Evolutionary conservation across 1,140 invertebrate genomes (phyloP).

Genomic region (Eriosoma lanigerum): DNA sequence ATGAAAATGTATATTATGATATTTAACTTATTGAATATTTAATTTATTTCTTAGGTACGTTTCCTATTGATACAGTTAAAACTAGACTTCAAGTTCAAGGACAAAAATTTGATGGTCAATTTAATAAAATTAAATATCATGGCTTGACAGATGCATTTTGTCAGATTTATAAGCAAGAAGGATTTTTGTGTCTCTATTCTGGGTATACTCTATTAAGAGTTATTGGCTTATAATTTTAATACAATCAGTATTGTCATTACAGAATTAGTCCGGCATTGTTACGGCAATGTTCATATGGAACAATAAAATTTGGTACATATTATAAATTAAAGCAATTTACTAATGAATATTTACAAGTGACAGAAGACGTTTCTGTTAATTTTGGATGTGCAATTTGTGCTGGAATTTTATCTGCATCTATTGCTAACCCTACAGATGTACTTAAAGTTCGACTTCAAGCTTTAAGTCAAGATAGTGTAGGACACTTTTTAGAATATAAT

Average conservation of each 20-base stretch:
- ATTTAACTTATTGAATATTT: conserved; percentile 5
- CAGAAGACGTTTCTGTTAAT: conserved; percentile 77
- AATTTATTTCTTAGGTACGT: conserved; percentile 75
- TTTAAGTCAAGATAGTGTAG: conserved; percentile 57
- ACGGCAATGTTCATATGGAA: conserved; percentile 91
- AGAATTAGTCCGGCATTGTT: conserved; percentile 90
- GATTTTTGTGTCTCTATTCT: conserved; percentile 75
- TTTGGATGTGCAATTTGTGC: conserved; percentile 81
- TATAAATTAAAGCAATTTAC: conserved; percentile 80
- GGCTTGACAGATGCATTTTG: conserved; percentile 90
- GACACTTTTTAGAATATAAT: conserved; percentile 57
- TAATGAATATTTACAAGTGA: conserved; percentile 62
- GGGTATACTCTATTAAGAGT: conserved; percentile 66
- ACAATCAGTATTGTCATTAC: conserved; percentile 21
- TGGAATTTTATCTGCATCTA: conserved; percentile 87
- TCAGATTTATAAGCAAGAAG: conserved; percentile 81
- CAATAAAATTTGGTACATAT: conserved; percentile 95
- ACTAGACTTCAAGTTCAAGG: conserved; percentile 94
- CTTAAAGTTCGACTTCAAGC: conserved; percentile 96
- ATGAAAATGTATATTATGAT: no score
- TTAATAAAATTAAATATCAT: conserved; percentile 77
- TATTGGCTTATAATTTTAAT: background rate
- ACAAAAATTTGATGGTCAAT: conserved; percentile 77
- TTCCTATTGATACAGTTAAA: conserved; percentile 95
- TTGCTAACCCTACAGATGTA: conserved; percentile 96